Conservation (phyloP, 2,113 vertebrate species). For the Myxocyprinus asiaticus region DNA sequence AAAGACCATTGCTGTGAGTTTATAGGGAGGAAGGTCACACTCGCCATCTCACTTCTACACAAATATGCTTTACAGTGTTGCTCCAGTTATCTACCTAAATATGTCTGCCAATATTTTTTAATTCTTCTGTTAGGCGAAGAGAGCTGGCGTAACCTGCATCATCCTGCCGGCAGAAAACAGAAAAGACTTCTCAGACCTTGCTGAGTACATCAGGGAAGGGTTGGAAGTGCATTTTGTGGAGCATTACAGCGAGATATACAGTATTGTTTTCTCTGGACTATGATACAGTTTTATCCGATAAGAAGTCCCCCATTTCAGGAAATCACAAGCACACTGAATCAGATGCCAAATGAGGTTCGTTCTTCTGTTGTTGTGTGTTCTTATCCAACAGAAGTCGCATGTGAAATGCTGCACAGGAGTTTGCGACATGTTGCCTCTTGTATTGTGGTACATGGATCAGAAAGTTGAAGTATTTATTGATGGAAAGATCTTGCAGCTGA, state of each 20-base stretch:
- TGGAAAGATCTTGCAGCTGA: not conserved
- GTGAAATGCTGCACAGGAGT: not conserved
- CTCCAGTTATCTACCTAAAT: too few relatives aligned
- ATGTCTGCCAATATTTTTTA: too few relatives aligned
- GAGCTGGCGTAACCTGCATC: slow-evolving; percentile 89
- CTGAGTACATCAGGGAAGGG: slow-evolving; percentile 87
- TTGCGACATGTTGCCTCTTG: not conserved
- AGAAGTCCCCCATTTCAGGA: not conserved
- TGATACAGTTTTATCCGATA: not conserved
- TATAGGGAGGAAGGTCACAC: not conserved
- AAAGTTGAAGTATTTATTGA: not conserved
- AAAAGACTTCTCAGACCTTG: slow-evolving; percentile 91
- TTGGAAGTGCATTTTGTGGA: slow-evolving; percentile 95
- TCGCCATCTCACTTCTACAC: not conserved
- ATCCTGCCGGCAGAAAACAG: slow-evolving; percentile 88
- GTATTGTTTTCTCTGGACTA: slow-evolving; percentile 75
- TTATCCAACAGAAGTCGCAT: not conserved
- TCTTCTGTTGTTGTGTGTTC: not conserved
- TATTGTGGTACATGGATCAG: not conserved
- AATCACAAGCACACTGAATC: not conserved
- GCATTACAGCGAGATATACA: slow-evolving; percentile 86
- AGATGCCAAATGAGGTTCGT: not conserved
- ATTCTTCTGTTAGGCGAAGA: slow-evolving; percentile 78
- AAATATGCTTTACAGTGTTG: too few relatives aligned
- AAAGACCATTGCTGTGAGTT: slow-evolving; percentile 94